Percentiles rank a stretch among this genome's conserved stretches.
Conservation (phyloP, 92 coral and sea anemone genomes). For the Micromussa lordhowensis region DNA sequence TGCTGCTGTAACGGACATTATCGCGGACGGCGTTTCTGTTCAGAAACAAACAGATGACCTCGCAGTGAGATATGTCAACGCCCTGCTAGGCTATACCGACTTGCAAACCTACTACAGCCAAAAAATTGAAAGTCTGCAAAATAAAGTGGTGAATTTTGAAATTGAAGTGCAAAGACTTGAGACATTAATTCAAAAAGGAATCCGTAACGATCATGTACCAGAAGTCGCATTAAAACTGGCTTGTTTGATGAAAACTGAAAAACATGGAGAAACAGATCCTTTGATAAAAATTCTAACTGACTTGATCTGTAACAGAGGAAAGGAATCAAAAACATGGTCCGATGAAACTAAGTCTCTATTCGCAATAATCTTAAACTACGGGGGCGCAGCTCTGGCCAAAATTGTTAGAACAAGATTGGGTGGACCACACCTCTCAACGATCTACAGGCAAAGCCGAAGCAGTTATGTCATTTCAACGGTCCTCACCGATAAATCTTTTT, state of each 20-base stretch:
- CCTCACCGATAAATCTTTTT: constrained; percentile 6
- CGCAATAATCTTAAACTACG: constrained; percentile 26
- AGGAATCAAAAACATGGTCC: constrained; percentile 22
- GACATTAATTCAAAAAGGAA: too few species aligned
- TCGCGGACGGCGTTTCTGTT: constrained; percentile 8
- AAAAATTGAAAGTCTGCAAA: constrained; percentile 29
- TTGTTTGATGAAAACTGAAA: constrained; percentile 38
- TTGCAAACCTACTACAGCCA: constrained; percentile 24
- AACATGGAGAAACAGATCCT: constrained; percentile 11
- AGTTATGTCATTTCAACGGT: constrained; percentile 20
- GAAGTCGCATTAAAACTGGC: constrained; percentile 43
- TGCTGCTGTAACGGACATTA: constrained; percentile 8
- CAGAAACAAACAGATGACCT: constrained; percentile 13
- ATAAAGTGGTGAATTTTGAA: constrained; percentile 29
- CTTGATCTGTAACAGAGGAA: constrained; percentile 32
- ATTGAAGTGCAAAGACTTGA: too few species aligned
- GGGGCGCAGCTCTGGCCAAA: constrained; percentile 42
- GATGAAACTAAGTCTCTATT: constrained; percentile 32
- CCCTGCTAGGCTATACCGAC: constrained; percentile 17
- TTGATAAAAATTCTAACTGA: constrained; percentile 35
- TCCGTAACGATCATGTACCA: constrained; percentile 21
- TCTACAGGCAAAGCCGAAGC: constrained; percentile 1
- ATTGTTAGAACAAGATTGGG: constrained; percentile 23
- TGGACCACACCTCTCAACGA: constrained; percentile 12
- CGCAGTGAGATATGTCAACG: constrained; percentile 25